Evolutionary conservation across 2,113 vertebrate species (phyloP), one percentile per base, ranked within the genome.

Genomic region (Columba janthina): DNA sequence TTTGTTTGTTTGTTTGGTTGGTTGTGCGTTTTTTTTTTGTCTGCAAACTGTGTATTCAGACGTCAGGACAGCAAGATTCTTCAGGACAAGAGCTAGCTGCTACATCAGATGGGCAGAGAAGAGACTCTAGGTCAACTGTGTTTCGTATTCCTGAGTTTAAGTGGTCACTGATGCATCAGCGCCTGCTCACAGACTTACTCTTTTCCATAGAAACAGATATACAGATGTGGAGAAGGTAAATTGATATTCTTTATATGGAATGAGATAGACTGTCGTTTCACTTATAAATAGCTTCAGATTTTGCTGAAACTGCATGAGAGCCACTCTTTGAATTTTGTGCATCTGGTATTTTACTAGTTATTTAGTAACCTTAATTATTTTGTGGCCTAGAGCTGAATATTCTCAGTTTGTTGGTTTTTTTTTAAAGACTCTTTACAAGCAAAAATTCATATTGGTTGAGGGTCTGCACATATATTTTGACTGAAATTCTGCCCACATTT

Each of bases 151-250:
- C 99, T 32, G 99, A 99, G 90, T 99, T 99, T 95, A 98, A 86
- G 85, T 99, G 99, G 99, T 99, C 99, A 19, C 97, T 98, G 73
- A 99, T 99, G 99, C 99, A 99, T 90, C 99, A 99, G 48, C 99
- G 99, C 80, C 98, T 99, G 96, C 99, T 99, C 73, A 99, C 99
- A 18, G 99, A 99, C 97, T 96, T 99, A 31, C 98, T 99, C 9
- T 99, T 99, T 97, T 99, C 99, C 40, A 99, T 99, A 46, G 99
- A 99, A 97, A 99, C 99, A 21, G 99, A 99, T 54, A 98, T 99
- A 91, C 99, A 99, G 94, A 99, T 99, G 99, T 99, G 99, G 99
- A 98, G 99, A 97, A 99, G 99, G 99, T 99, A 95, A 93, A 79
- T 67, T 38, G 34, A 13, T 75, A 0, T 85, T 44, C 36, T 91